Evolutionary conservation across 2,113 vertebrate species (phyloP), one percentile per base, ranked within the genome.

Genomic region (Semicossyphus pulcher): DNA sequence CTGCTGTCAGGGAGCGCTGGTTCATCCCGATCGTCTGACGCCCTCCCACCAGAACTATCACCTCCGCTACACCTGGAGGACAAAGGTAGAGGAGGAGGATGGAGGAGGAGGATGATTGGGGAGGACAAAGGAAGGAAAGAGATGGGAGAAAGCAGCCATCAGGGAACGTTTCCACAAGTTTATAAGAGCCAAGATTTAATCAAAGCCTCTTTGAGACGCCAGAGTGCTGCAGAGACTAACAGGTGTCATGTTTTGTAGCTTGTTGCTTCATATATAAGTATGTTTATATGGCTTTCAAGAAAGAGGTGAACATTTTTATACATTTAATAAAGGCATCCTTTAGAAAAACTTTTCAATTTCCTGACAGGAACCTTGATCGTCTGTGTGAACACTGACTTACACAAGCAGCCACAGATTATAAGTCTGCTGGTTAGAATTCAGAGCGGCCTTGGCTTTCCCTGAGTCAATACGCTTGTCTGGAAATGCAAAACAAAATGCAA

Each of bases 21-120:
- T 93, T 98, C 97, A 99, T 99, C 79, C 97, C 98, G 56, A 97
- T 96, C 79, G 97, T 95, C 93, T 99, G 98, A 31, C 98, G 96
- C 42, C 98, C 98, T 48, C 98, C 98, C 21, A 99, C 97, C 87
- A 99, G 88, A 72, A 99, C 98, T 66, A 99, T 97, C 81, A 99
- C 98, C 93, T 99, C 98, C 0, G 98, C 97, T 80, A 99, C 97
- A 89, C 98, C 98, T 99, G 23, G 18, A 65, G 51, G 59, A 84
- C 52, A 80, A 72, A 81, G n/a, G n/a, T n/a, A n/a, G 4, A 44
- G 52, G 74, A 72, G 62, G 63, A 64, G 70, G 61, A 15, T 7
- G 51, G 41, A 61, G 42, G 57, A 28, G 29, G 39, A 4, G 3
- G 36, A 4, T 12, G 12, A 37, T 28, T 32, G 47, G 61, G 58